Conservation (phyloP, 2,113 vertebrate species). For the Peromyscus californicus region DNA sequence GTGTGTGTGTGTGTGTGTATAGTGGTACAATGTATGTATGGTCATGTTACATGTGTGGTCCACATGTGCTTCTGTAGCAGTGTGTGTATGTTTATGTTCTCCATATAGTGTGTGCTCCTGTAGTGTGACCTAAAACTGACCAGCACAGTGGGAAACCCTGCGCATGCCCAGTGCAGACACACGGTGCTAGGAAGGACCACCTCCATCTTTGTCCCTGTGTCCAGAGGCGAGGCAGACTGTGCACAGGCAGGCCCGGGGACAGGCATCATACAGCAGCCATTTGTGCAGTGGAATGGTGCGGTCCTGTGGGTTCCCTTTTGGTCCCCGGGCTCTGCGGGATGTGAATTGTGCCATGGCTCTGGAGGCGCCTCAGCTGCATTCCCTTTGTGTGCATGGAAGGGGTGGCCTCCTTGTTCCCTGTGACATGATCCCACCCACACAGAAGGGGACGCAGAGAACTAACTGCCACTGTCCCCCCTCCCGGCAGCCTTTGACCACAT, state of each 20-base stretch:
- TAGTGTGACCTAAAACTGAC: neutral
- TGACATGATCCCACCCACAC: neutral
- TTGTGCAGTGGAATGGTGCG: neutral
- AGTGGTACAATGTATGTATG: neutral
- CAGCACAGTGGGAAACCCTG: neutral
- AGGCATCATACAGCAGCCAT: neutral
- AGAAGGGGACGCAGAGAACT: neutral
- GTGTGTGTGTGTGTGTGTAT: neutral
- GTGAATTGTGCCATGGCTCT: neutral
- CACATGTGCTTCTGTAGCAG: neutral
- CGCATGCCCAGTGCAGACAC: neutral
- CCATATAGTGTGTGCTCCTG: neutral
- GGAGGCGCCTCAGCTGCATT: rapidly evolving
- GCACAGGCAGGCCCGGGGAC: neutral
- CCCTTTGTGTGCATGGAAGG: neutral
- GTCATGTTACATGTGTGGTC: neutral
- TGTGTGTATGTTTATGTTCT: neutral
- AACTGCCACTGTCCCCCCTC: neutral
- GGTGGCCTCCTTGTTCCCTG: neutral
- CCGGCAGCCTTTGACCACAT: neutral
- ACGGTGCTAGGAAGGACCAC: neutral
- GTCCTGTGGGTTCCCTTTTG: neutral
- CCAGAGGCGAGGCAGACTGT: neutral
- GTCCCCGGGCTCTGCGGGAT: neutral
- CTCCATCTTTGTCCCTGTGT: neutral